Evolutionary conservation across 2,113 vertebrate species (phyloP), one percentile per base, ranked within the genome.

Genomic region (Zosterops lateralis): DNA sequence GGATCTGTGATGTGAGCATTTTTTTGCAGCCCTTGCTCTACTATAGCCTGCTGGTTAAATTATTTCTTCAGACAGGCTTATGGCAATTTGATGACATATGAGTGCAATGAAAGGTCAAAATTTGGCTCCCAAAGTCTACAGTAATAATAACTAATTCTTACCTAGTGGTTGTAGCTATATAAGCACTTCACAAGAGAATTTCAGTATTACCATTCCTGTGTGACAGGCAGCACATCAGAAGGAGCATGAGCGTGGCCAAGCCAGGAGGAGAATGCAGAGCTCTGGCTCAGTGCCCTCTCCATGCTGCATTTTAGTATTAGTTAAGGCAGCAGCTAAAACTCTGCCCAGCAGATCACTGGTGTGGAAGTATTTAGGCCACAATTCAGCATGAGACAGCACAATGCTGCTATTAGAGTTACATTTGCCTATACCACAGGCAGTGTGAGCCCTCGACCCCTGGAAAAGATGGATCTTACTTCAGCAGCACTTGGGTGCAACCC

Each of bases 141-240:
- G 50, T 65, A 84, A 86, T 60, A 91, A 68, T 58, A 72, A 60
- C 79, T 80, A 83, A 73, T 84, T 76, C 67, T 91, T 79, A 82
- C 29, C 14, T 6, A 61, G 36, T 6, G 32, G 1, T 20, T 73
- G 61, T 53, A 91, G 50, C 57, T 82, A 26, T 61, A 19, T 26
- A 65, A 78, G 61, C 50, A 62, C 26, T 88, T 76, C 53, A 62
- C 45, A 79, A 45, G 38, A n/a, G 54, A 77, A 72, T 83, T 45
- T 90, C 75, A 85, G 28, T 29, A 48, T 82, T 68, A 61, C 45
- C 54, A 16, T 66, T 87, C 58, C 71, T 42, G 4, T 44, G 71
- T 85, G 87, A 83, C 44, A 80, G 60, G 32, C 56, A 72, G 42
- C 38, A 72, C 54, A 80, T 51, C 51, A 83, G 58, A 87, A 68